Percentiles rank a stretch among this genome's conserved stretches.
These are phyloP conservation scores for Leptopilina syphax DNA, from an alignment of 2,888 invertebrate genomes.

Conservation along the genomic window DNA sequence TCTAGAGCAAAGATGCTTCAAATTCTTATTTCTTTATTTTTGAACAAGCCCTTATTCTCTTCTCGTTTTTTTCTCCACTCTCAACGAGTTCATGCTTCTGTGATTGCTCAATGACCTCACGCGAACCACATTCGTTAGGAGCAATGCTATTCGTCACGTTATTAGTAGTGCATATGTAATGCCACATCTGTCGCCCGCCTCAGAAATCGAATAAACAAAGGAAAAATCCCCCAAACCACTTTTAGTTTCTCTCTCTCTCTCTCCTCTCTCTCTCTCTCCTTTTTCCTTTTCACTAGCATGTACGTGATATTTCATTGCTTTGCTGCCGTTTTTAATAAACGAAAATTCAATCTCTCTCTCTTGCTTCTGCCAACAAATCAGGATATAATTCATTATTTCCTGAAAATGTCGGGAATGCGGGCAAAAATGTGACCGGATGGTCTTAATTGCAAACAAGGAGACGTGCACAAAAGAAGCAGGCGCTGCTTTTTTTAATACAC, in stretches of 20 bases:
- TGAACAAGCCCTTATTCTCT: no score
- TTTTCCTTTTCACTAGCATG: background rate
- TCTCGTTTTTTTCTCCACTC: conserved; percentile 3
- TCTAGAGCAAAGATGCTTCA: background rate
- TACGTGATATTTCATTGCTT: conserved; percentile 17
- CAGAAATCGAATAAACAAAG: conserved; percentile 36
- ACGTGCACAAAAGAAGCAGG: conserved; percentile 18
- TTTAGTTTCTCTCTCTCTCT: background rate
- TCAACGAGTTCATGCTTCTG: conserved; percentile 31
- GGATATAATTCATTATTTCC: conserved; percentile 39
- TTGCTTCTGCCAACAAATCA: conserved; percentile 22
- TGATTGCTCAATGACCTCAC: conserved; percentile 39
- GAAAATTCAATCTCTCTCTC: conserved; percentile 26
- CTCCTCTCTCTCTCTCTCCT: no score
- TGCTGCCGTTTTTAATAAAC: conserved; percentile 29
- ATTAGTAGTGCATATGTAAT: conserved; percentile 40
- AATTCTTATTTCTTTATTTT: conserved; percentile 1
- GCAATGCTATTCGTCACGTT: conserved; percentile 35
- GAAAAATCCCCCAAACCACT: conserved; percentile 9
- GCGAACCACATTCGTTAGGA: conserved; percentile 32
- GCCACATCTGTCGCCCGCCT: conserved; percentile 36
- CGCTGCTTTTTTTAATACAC: conserved; percentile 34
- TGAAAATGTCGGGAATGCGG: conserved; percentile 34
- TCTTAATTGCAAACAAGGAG: conserved; percentile 30
- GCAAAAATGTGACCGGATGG: conserved; percentile 36